Evolutionary conservation across 2,113 vertebrate genomes (phyloP).

Genomic region (Passer domesticus): DNA sequence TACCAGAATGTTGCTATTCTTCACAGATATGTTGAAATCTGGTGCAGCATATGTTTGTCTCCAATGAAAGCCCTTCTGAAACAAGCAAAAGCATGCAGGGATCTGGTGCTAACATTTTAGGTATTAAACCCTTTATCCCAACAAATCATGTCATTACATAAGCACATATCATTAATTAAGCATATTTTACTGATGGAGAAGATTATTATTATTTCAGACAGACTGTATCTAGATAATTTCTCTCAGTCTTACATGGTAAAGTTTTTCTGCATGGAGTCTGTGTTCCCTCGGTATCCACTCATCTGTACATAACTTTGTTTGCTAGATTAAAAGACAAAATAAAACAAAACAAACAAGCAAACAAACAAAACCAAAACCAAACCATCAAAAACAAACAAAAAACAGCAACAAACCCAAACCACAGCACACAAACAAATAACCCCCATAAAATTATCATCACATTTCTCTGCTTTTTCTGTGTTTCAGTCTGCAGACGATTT

Average conservation of each 20-base stretch:
- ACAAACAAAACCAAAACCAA: neutral
- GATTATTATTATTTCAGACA: neutral
- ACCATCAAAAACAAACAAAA: neutral
- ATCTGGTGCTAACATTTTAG: neutral
- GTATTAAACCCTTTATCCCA: neutral
- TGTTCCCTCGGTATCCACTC: neutral
- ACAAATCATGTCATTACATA: neutral
- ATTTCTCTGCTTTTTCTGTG: neutral
- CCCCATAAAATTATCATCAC: neutral
- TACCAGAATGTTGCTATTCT: neutral
- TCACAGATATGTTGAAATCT: neutral
- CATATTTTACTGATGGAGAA: neutral
- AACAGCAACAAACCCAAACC: neutral
- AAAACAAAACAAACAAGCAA: neutral
- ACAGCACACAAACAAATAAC: neutral
- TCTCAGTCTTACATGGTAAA: neutral
- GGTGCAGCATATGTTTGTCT: neutral
- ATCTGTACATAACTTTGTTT: neutral
- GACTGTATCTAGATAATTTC: neutral
- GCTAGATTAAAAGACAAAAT: neutral
- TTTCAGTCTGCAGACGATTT: neutral
- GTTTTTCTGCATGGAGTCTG: neutral
- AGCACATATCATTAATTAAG: neutral
- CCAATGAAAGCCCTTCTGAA: neutral
- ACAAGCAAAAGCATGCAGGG: neutral